phyloP scores from a whole-genome alignment of 2,888 invertebrate species.

The Athalia rosae region DNA sequence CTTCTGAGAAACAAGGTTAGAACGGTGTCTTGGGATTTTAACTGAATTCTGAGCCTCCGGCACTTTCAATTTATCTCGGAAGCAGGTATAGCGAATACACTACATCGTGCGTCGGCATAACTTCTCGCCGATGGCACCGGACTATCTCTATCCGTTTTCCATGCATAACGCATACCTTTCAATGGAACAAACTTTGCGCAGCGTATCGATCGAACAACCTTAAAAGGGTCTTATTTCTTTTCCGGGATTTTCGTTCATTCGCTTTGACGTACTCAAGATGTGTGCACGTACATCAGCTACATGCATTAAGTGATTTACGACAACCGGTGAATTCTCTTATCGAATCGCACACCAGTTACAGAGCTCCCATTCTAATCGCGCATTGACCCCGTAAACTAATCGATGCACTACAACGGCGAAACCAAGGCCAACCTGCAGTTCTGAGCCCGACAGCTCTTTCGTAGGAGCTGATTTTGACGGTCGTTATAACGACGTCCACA shows the following conservation, averaged over 20 bases:
- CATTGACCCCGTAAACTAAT: too few species aligned
- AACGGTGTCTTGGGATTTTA: background rate
- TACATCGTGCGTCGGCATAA: background rate
- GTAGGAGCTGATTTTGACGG: too few species aligned
- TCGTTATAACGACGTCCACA: too few species aligned
- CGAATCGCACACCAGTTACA: too few species aligned
- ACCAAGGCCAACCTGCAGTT: too few species aligned
- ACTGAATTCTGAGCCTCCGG: background rate
- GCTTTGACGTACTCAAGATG: background rate
- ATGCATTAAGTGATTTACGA: too few species aligned
- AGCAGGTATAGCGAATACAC: conserved; percentile 10
- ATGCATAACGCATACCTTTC: conserved; percentile 18
- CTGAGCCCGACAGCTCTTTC: too few species aligned
- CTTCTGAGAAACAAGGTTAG: background rate
- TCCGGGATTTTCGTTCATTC: background rate
- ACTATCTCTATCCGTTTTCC: background rate
- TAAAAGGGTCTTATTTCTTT: background rate
- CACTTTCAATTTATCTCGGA: conserved; percentile 16
- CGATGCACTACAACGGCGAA: too few species aligned
- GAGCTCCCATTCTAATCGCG: too few species aligned
- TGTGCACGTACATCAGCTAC: too few species aligned
- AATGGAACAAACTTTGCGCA: conserved; percentile 9
- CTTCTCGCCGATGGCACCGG: background rate
- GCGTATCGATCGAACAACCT: conserved; percentile 20
- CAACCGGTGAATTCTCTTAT: too few species aligned